These are phyloP conservation scores for Phoxinus dragarum DNA, from an alignment of 2,797 vertebrate species.

Conservation along the genomic window DNA sequence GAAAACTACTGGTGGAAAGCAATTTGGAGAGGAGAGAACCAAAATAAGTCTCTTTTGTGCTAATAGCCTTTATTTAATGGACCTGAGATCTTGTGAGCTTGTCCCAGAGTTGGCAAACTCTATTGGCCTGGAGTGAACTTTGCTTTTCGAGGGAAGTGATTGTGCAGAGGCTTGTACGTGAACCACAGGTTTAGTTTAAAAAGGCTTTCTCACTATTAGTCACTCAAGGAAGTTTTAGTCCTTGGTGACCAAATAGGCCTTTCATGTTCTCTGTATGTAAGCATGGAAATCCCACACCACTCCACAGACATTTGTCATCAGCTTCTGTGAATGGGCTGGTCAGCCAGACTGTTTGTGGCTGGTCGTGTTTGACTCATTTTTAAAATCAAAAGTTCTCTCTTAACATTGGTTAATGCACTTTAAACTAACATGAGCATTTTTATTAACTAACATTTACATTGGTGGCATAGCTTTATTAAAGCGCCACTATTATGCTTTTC, in stretches of 20 bases:
- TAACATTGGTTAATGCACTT: neutral
- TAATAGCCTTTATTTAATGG: neutral
- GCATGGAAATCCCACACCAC: constrained; percentile 36
- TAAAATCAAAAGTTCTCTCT: neutral
- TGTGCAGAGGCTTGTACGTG: neutral
- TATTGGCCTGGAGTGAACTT: neutral
- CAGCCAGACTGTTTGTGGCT: neutral
- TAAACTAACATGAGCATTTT: neutral
- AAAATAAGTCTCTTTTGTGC: neutral
- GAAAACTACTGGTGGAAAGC: neutral
- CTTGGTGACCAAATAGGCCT: constrained; percentile 13
- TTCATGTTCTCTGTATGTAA: constrained; percentile 2
- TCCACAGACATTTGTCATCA: constrained; percentile 40
- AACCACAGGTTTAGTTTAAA: neutral
- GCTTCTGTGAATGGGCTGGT: constrained; percentile 1
- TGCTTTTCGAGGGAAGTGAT: neutral
- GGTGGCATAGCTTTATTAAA: too few species aligned
- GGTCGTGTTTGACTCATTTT: neutral
- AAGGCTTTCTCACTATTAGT: neutral
- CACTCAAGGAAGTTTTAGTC: constrained; percentile 18
- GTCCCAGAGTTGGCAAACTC: neutral
- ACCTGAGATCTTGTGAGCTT: neutral
- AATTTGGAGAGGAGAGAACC: neutral
- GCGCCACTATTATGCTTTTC: too few species aligned
- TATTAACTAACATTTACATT: neutral